Conservation (phyloP, 2,888 invertebrate genomes). For the Harmothoe impar region DNA sequence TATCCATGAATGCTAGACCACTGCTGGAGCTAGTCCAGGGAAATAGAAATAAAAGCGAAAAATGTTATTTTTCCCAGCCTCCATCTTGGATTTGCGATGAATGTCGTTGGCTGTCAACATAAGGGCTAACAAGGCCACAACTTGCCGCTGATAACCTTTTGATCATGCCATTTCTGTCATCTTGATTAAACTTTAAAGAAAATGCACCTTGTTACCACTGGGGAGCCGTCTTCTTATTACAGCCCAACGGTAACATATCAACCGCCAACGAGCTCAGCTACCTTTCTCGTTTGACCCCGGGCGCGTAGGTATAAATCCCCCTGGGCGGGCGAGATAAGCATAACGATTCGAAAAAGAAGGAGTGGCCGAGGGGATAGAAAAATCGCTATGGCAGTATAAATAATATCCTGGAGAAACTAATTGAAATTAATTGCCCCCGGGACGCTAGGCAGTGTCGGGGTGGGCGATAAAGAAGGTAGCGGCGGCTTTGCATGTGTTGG, state of each 20-base stretch:
- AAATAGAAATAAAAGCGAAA: too few species aligned
- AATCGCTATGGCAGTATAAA: background rate
- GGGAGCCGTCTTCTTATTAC: background rate
- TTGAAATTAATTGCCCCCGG: constrained; percentile 30
- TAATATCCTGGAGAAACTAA: constrained; percentile 7
- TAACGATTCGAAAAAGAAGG: background rate
- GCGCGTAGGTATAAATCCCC: background rate
- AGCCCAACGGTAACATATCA: background rate
- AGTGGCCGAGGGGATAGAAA: background rate
- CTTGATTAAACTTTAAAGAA: constrained; percentile 12
- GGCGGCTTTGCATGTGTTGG: background rate
- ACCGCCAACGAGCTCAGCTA: background rate
- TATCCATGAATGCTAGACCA: too few species aligned
- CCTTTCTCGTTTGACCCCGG: background rate
- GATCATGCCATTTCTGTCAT: constrained; percentile 17
- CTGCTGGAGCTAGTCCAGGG: too few species aligned
- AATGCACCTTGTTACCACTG: constrained; percentile 5
- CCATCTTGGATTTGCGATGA: background rate
- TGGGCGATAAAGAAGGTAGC: background rate
- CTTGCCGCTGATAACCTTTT: background rate
- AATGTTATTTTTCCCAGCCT: background rate
- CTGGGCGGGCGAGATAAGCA: background rate
- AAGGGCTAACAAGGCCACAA: background rate
- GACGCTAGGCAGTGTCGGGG: background rate
- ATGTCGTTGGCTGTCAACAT: background rate